Evolutionary conservation across 2,113 vertebrate genomes (phyloP).

Genomic region (Tor tambroides): DNA sequence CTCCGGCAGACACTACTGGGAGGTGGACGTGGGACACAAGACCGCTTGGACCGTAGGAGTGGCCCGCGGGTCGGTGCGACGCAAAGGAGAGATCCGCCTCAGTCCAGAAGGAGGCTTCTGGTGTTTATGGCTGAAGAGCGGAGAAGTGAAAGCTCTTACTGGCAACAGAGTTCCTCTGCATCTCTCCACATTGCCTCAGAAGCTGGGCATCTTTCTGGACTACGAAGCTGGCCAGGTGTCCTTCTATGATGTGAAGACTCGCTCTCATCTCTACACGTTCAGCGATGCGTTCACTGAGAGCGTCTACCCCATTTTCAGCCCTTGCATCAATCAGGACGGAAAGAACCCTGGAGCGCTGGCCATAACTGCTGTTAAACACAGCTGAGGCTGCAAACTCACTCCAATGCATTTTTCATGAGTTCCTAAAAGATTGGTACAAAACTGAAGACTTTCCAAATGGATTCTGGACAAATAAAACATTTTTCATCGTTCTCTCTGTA

Average conservation of each 20-base stretch:
- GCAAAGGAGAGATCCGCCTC: slow-evolving; percentile 79
- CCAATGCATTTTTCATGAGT: background rate
- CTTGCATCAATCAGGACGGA: slow-evolving; percentile 73
- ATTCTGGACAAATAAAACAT: background rate
- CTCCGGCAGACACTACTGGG: slow-evolving; percentile 79
- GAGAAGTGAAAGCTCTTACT: slow-evolving; percentile 71
- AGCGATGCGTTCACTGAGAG: slow-evolving; percentile 70
- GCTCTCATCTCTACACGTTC: slow-evolving; percentile 76
- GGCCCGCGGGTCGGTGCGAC: slow-evolving; percentile 60
- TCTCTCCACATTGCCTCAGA: slow-evolving; percentile 60
- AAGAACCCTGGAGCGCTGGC: slow-evolving; percentile 69
- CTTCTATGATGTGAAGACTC: slow-evolving; percentile 75
- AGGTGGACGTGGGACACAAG: slow-evolving; percentile 74
- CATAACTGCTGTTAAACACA: slow-evolving; percentile 69
- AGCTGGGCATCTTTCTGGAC: slow-evolving; percentile 78
- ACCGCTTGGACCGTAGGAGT: slow-evolving; percentile 77
- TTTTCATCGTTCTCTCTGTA: background rate
- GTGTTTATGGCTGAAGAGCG: slow-evolving; percentile 78
- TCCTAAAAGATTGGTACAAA: background rate
- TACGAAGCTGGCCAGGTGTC: slow-evolving; percentile 76
- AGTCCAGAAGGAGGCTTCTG: slow-evolving; percentile 76
- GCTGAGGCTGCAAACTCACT: slow-evolving; percentile 52
- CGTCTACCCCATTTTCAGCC: slow-evolving; percentile 78
- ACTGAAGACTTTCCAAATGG: background rate
- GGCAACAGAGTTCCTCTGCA: slow-evolving; percentile 63